phyloP scores from a whole-genome alignment of 2,113 vertebrate genomes.

The Pseudorectes ferrugineus region DNA sequence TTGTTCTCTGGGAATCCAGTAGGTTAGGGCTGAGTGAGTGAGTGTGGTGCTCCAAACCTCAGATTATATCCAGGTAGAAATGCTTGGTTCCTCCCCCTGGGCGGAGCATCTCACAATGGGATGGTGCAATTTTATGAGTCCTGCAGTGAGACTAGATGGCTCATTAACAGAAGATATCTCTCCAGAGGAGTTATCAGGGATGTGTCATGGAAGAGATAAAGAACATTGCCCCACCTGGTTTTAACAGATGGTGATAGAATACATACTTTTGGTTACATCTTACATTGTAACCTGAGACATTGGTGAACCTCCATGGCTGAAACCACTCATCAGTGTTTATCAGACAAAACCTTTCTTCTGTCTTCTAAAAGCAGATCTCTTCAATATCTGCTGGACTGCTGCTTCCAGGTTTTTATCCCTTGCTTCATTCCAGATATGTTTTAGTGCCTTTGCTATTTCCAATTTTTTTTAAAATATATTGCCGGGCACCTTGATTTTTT shows the following conservation, averaged over 20 bases:
- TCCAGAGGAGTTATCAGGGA: not conserved
- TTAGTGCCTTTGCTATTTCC: not conserved
- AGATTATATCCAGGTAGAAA: not conserved
- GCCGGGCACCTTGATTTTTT: not conserved
- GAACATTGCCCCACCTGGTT: not conserved
- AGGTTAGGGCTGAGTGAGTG: not conserved
- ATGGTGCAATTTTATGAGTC: not conserved
- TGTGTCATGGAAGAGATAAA: not conserved
- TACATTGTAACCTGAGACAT: not conserved
- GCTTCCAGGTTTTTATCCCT: not conserved
- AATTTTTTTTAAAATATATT: not conserved
- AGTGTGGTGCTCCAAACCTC: not conserved
- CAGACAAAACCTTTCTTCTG: not conserved
- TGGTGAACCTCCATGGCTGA: fast-evolving
- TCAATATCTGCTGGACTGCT: not conserved
- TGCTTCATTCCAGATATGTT: not conserved
- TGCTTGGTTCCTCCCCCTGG: not conserved
- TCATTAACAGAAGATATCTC: not conserved
- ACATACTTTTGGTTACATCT: not conserved
- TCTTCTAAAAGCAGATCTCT: not conserved
- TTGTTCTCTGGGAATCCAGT: not conserved
- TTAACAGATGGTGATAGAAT: not conserved
- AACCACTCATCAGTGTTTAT: not conserved
- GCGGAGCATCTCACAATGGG: not conserved
- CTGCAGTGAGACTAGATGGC: not conserved